Evolutionary conservation across 2,113 vertebrate genomes (phyloP).

Genomic region (Eudorcas thomsonii): DNA sequence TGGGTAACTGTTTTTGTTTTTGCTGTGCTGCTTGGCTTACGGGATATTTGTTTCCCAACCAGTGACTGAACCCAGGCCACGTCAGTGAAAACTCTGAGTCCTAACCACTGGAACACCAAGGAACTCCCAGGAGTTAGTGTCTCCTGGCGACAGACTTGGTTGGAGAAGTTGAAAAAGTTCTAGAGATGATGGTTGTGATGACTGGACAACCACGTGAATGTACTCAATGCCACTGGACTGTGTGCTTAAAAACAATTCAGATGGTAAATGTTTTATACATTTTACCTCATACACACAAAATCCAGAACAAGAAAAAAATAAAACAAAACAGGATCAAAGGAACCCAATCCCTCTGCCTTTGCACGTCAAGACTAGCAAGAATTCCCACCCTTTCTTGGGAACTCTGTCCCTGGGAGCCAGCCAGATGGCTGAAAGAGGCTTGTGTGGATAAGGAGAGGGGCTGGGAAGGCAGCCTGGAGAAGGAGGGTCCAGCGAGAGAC

Average conservation of each 20-base stretch:
- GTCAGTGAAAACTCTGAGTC: background rate
- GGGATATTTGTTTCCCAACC: background rate
- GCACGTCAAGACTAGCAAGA: background rate
- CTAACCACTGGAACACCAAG: background rate
- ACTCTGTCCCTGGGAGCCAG: background rate
- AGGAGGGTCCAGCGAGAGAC: background rate
- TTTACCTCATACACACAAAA: background rate
- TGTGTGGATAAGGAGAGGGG: background rate
- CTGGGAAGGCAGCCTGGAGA: background rate
- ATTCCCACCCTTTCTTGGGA: background rate
- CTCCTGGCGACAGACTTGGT: background rate
- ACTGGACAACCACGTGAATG: background rate
- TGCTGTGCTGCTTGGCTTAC: background rate
- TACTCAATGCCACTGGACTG: background rate
- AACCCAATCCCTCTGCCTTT: background rate
- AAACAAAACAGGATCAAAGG: background rate
- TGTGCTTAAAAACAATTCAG: background rate
- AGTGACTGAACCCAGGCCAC: background rate
- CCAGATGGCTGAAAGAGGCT: background rate
- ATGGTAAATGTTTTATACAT: background rate
- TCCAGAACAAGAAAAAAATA: background rate
- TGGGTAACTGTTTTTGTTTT: background rate
- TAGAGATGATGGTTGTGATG: background rate
- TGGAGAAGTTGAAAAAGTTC: background rate
- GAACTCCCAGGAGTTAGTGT: background rate